Evolutionary conservation across 2,888 invertebrate species (phyloP).

Genomic region (Chloroclysta siterata): DNA sequence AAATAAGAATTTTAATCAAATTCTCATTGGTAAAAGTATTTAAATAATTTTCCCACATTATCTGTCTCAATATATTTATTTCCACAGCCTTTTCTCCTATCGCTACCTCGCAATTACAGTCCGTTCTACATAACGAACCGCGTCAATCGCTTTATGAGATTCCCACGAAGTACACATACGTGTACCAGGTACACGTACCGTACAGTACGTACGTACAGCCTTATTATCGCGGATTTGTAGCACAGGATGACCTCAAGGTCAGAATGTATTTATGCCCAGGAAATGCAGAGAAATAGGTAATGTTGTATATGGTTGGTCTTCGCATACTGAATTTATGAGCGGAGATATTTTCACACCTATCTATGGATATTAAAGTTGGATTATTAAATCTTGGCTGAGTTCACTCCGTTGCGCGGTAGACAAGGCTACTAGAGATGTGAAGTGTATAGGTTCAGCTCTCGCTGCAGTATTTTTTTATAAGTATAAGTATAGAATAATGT

Average conservation of each 20-base stretch:
- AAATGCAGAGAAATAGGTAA: conserved; percentile 31
- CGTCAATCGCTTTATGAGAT: conserved; percentile 61
- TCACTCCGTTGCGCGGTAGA: not conserved
- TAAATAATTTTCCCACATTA: not conserved
- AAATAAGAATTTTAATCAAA: no score
- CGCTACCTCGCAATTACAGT: conserved; percentile 58
- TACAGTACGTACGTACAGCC: conserved; percentile 23
- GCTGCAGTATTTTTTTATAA: no score
- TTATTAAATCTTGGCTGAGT: conserved; percentile 29
- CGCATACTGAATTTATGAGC: conserved; percentile 23
- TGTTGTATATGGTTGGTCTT: conserved; percentile 28
- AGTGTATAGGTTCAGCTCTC: not conserved
- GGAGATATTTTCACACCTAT: conserved; percentile 36
- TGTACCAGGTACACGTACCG: conserved; percentile 16
- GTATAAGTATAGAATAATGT: no score
- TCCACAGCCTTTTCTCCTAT: conserved; percentile 42
- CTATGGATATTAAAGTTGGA: conserved; percentile 34
- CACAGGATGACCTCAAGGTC: conserved; percentile 38
- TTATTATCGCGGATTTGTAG: conserved; percentile 43
- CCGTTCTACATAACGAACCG: conserved; percentile 65
- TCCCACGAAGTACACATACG: conserved; percentile 53
- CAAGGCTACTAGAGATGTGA: not conserved
- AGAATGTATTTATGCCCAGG: conserved; percentile 35
- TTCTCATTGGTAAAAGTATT: no score
- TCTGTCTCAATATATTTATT: not conserved